Evolutionary conservation across 2,113 vertebrate species (phyloP).

Genomic region (Eulacestoma nigropectus): DNA sequence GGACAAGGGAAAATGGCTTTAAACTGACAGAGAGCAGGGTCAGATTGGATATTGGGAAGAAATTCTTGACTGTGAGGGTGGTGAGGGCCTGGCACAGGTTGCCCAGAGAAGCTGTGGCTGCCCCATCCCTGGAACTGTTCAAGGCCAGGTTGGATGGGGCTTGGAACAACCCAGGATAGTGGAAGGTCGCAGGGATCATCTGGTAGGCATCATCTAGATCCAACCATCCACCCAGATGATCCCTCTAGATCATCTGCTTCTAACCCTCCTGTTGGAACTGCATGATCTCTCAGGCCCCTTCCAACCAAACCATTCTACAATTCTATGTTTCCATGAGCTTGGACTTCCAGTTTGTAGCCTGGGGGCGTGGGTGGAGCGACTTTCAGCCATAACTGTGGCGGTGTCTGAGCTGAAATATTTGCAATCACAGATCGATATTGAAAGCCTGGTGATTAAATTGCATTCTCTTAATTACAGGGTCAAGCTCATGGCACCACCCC

Average conservation of each 20-base stretch:
- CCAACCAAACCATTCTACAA: neutral
- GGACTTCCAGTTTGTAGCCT: neutral
- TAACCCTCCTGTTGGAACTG: neutral
- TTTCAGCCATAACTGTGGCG: rapidly evolving
- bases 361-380: rapidly evolving
- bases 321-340: neutral
- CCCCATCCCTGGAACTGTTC: neutral
- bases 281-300: neutral
- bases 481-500: neutral
- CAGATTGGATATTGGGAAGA: neutral
- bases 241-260: neutral
- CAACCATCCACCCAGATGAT: neutral
- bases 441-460: neutral
- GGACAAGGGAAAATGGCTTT: neutral
- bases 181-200: neutral
- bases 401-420: neutral
- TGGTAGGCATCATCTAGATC: neutral
- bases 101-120: neutral
- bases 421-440: neutral
- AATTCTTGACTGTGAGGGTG: rapidly evolving
- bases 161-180: neutral
- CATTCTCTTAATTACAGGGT: neutral
- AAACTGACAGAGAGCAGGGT: neutral
- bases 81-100: rapidly evolving
- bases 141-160: neutral